Evolutionary conservation across 2,113 vertebrate species (phyloP).

Genomic region (Chunga burmeisteri): DNA sequence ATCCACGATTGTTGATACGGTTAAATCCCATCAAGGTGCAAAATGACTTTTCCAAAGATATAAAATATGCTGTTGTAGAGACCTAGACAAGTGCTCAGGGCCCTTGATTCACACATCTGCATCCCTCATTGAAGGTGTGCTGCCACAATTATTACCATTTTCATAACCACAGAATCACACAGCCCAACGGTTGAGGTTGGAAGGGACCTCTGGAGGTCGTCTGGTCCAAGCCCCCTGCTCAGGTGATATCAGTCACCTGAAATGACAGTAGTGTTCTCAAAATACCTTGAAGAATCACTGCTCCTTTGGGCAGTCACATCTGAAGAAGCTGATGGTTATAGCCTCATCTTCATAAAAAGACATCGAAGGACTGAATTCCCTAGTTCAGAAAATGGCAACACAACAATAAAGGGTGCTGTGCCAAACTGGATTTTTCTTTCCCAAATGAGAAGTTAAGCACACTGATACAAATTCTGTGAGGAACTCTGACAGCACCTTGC

Average conservation of each 20-base stretch:
- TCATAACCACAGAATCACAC: background rate
- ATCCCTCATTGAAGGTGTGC: background rate
- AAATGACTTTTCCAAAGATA: background rate
- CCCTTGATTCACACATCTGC: background rate
- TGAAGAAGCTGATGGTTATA: background rate
- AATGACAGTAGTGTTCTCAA: background rate
- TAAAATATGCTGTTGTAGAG: background rate
- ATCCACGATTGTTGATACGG: background rate
- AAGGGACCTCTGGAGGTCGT: background rate
- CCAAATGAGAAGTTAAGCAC: background rate
- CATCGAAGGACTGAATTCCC: background rate
- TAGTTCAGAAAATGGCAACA: background rate
- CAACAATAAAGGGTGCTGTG: background rate
- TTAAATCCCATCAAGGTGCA: background rate
- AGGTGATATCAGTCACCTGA: no score
- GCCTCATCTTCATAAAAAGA: background rate
- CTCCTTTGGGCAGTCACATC: background rate
- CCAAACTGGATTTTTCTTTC: background rate
- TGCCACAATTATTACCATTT: background rate
- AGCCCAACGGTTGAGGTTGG: background rate
- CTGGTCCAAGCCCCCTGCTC: background rate
- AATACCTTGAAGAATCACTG: background rate
- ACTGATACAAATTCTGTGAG: background rate
- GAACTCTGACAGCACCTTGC: background rate
- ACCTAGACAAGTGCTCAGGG: accelerated